Conservation (phyloP, 2,888 invertebrate species). For the Omphaloscelis lunosa region DNA sequence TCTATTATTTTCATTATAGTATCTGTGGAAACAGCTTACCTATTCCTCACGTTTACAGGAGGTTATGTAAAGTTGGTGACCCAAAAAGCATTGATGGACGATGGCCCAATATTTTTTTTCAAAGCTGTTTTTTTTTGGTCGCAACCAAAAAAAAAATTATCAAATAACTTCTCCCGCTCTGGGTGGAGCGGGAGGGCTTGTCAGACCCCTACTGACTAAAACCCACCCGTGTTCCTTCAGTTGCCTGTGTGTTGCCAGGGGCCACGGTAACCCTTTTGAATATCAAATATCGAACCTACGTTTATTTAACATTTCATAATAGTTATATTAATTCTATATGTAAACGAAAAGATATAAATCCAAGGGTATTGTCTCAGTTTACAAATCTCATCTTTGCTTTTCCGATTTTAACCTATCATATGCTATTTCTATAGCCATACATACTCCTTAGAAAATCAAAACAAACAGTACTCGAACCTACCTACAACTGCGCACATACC, state of each 20-base stretch:
- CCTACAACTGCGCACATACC: slow-evolving; percentile 23
- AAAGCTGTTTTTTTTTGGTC: too few relatives aligned
- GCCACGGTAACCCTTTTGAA: too few relatives aligned
- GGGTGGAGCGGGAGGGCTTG: too few relatives aligned
- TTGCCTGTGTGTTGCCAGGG: too few relatives aligned
- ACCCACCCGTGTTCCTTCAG: too few relatives aligned
- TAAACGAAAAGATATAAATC: not conserved
- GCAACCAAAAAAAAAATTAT: too few relatives aligned
- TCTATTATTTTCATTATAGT: not conserved
- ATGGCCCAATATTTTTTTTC: not conserved
- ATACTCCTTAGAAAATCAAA: slow-evolving; percentile 39
- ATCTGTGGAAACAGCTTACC: not conserved
- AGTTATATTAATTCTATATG: too few relatives aligned
- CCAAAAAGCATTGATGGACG: not conserved
- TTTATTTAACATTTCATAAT: not conserved
- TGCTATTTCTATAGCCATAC: not conserved
- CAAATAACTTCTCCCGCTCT: too few relatives aligned
- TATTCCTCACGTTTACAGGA: not conserved
- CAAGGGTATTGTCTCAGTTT: not conserved
- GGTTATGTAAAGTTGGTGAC: too few relatives aligned
- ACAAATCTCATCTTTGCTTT: too few relatives aligned
- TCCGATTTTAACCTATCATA: not conserved
- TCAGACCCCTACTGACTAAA: too few relatives aligned
- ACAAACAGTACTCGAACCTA: slow-evolving; percentile 24
- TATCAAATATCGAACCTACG: too few relatives aligned